Evolutionary conservation across 2,113 vertebrate species (phyloP).

Genomic region (Aptenodytes patagonicus): DNA sequence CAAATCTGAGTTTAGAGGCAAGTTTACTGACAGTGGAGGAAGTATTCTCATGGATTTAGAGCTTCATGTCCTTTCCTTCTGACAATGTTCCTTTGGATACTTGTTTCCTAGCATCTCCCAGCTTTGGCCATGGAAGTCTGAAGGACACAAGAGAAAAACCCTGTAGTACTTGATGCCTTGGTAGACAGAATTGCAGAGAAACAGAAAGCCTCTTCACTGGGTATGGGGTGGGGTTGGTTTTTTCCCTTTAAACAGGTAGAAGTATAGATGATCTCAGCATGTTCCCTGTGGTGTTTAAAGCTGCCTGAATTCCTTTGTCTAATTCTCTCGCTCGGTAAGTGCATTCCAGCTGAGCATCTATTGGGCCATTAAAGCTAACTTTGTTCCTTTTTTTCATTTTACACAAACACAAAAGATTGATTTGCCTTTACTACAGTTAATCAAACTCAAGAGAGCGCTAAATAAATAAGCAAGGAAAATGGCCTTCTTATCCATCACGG

Average conservation of each 20-base stretch:
- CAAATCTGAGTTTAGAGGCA: not conserved
- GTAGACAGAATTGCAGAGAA: slow-evolving; percentile 28
- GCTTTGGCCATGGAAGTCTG: not conserved
- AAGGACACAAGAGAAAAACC: not conserved
- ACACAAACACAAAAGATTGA: slow-evolving; percentile 37
- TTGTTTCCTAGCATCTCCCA: not conserved
- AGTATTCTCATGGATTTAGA: not conserved
- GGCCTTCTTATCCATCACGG: slow-evolving; percentile 23
- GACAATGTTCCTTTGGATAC: not conserved
- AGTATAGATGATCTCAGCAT: slow-evolving; percentile 55
- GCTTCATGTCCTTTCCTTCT: not conserved
- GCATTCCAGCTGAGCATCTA: slow-evolving; percentile 66
- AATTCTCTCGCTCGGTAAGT: slow-evolving; percentile 40
- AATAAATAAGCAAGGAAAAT: slow-evolving; percentile 47
- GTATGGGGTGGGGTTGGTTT: not conserved
- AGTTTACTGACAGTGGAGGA: not conserved
- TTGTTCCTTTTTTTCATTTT: slow-evolving; percentile 50
- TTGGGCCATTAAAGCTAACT: slow-evolving; percentile 57
- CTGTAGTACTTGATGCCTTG: not conserved
- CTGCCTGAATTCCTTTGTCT: slow-evolving; percentile 69
- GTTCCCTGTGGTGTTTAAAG: slow-evolving; percentile 63
- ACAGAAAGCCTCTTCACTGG: slow-evolving; percentile 14
- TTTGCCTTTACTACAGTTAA: slow-evolving; percentile 44
- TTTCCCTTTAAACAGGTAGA: slow-evolving; percentile 51
- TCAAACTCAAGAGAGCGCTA: slow-evolving; percentile 17